These are phyloP conservation scores for Trachelus tabidus DNA, from an alignment of 2,888 invertebrate genomes.

Conservation along the genomic window DNA sequence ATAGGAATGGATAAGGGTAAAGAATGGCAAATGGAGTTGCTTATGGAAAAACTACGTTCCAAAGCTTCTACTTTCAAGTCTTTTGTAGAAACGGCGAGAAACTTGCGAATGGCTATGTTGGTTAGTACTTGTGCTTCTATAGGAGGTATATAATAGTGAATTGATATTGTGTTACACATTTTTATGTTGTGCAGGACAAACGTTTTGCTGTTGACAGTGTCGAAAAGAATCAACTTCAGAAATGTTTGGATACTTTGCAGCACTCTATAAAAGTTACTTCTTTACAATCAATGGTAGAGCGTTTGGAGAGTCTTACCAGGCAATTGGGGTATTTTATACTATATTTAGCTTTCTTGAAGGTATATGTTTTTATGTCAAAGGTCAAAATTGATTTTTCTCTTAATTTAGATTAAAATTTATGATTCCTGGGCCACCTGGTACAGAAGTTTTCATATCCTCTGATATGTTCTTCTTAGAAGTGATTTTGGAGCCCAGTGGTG, in stretches of 20 bases:
- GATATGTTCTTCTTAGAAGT: conserved; percentile 98
- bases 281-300: conserved; percentile 90
- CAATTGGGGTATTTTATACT: conserved; percentile 78
- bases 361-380: conserved; percentile 9
- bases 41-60: conserved; percentile 92
- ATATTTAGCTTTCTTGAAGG: not conserved
- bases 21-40: conserved; percentile 84
- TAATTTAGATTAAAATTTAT: conserved; percentile 83
- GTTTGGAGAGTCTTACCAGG: conserved; percentile 89
- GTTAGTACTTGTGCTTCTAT: conserved; percentile 67
- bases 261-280: conserved; percentile 94
- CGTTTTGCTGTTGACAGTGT: conserved; percentile 87
- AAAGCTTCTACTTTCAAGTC: conserved; percentile 85
- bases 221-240: conserved; percentile 87
- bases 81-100: conserved; percentile 88
- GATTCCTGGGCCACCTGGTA: conserved; percentile 83
- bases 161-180: conserved; percentile 4
- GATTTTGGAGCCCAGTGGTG: conserved; percentile 83
- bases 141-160: not conserved
- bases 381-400: conserved; percentile 7
- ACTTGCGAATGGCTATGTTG: conserved; percentile 86
- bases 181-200: conserved; percentile 76
- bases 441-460: conserved; percentile 89
- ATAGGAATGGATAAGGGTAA: conserved; percentile 71
- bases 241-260: conserved; percentile 91